Conservation (phyloP, 2,113 vertebrate species). For the Genyomyrus donnyi region DNA sequence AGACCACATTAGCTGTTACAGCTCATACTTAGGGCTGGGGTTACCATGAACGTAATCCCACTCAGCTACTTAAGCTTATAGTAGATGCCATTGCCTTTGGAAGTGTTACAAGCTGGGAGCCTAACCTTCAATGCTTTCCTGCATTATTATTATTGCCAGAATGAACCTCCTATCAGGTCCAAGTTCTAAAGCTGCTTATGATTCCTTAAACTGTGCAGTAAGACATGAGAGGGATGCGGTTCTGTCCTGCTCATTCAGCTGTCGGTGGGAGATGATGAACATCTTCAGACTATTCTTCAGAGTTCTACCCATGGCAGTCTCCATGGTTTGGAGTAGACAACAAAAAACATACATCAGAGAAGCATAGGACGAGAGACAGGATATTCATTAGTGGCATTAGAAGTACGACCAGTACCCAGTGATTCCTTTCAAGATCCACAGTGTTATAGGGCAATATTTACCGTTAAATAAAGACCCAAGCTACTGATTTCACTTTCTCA, state of each 20-base stretch:
- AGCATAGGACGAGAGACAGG: neutral
- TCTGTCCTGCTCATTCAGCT: neutral
- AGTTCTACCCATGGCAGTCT: neutral
- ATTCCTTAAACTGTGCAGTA: neutral
- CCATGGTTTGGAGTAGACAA: neutral
- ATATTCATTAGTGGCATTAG: neutral
- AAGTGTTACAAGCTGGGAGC: neutral
- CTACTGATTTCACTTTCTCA: neutral
- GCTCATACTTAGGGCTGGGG: neutral
- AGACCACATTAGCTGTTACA: neutral
- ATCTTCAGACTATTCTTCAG: neutral
- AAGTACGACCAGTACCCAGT: neutral
- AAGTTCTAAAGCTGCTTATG: neutral
- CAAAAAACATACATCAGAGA: neutral
- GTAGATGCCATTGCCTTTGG: neutral
- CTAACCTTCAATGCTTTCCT: neutral
- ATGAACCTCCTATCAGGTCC: neutral
- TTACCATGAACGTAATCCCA: neutral
- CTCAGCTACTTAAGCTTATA: neutral
- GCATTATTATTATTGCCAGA: neutral
- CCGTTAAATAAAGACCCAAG: neutral
- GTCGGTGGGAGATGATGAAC: neutral
- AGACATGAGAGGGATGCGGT: neutral
- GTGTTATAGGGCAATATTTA: neutral
- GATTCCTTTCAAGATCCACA: neutral